Conservation (phyloP, 1,140 invertebrate genomes). For the Rhizoglyphus robini region DNA sequence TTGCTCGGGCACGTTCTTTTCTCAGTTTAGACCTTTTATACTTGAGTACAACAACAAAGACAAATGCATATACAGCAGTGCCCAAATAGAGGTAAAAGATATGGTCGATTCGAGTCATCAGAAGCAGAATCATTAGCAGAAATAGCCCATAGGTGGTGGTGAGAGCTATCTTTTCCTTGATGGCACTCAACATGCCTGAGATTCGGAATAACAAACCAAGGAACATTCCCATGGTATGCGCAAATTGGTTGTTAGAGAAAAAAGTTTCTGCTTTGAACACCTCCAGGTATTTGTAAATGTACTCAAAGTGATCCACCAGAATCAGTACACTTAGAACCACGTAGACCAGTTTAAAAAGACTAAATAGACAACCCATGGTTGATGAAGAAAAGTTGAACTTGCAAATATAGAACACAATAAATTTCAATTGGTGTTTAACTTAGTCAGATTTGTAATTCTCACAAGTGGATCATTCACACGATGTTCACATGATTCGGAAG, state of each 20-base stretch:
- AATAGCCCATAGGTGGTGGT: conserved; percentile 5
- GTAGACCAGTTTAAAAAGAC: not conserved
- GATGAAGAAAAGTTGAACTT: too few relatives aligned
- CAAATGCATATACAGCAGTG: conserved; percentile 7
- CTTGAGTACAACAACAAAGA: not conserved
- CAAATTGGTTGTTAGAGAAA: conserved; percentile 11
- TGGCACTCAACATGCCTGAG: not conserved
- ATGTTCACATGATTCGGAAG: too few relatives aligned
- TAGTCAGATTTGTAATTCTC: too few relatives aligned
- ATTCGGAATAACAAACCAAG: conserved; percentile 10
- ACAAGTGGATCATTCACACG: too few relatives aligned
- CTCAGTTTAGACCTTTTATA: not conserved
- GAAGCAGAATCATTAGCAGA: not conserved
- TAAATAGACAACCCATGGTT: conserved; percentile 5
- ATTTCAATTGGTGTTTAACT: too few relatives aligned
- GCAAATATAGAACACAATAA: too few relatives aligned
- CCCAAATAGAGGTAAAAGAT: not conserved
- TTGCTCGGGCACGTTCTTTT: not conserved
- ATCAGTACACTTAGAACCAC: not conserved
- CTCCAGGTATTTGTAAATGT: not conserved
- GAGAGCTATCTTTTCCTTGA: conserved; percentile 14
- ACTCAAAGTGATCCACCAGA: not conserved
- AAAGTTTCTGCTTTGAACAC: not conserved
- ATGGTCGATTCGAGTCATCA: not conserved
- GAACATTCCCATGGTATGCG: conserved; percentile 9